Evolutionary conservation across 2,888 invertebrate species (phyloP), one percentile per base, ranked within the genome.

Genomic region (Melinopterus prodromus): DNA sequence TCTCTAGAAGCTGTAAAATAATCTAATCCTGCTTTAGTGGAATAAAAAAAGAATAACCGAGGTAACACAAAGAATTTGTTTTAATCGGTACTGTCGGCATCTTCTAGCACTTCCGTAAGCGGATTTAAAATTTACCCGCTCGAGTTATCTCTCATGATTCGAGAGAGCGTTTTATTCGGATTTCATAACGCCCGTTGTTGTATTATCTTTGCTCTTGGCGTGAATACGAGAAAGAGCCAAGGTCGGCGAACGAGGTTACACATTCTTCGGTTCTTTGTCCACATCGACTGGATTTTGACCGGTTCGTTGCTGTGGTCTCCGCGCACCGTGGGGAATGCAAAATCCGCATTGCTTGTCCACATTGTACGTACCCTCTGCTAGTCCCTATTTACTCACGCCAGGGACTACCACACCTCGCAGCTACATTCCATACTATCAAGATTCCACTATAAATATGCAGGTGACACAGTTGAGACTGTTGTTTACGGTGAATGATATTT

Each of bases 231-330:
- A 53, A 53, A 53, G 9, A 53, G 53, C 53, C 53, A 53, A 53
- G 53, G 53, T 53, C 53, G 53, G 53, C 53, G 53, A 53, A 53
- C 53, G 53, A 53, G 53, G 53, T 53, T 53, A 53, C 53, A 53
- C 53, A 53, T 53, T 53, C 53, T 53, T 53, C 53, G 53, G 53
- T 53, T 53, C 53, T 53, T 53, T 53, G 53, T 53, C 53, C 53
- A 53, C 53, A 53, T 53, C 53, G 53, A 53, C 53, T 53, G 53
- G 53, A 53, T 53, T 53, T 53, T 53, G 53, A 53, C 53, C 53
- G 53, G 53, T 53, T 53, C 53, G 53, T 53, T 7, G 53, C 53
- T 12, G 53, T 12, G 53, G 53, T 53, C 53, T 53, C 53, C 53
- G 53, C 53, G 53, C 5, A 53, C 53, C 53, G 5, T 53, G 53